These are phyloP conservation scores for Chirona hameri DNA, from an alignment of 2,888 invertebrate genomes.

Conservation along the genomic window DNA sequence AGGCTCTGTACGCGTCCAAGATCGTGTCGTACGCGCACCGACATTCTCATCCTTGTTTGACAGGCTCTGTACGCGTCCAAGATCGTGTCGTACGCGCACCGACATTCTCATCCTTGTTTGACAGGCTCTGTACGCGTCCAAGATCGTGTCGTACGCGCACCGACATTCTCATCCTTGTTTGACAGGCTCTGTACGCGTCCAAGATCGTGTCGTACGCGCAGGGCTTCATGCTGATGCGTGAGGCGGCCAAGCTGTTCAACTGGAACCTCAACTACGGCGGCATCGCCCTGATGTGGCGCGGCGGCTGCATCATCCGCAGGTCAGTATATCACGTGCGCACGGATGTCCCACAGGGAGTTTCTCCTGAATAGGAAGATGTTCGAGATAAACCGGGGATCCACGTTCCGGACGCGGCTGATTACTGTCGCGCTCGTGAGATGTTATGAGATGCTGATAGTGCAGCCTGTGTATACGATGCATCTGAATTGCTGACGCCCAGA, in stretches of 20 bases:
- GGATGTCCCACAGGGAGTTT: no score
- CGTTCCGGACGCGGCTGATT: no score
- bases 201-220: slow-evolving; percentile 99
- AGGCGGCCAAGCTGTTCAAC: slow-evolving; percentile 82
- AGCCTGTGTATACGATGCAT: no score
- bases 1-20: slow-evolving; percentile 95
- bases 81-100: slow-evolving; percentile 98
- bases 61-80: slow-evolving; percentile 95
- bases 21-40: slow-evolving; percentile 99
- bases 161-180: slow-evolving; percentile 28
- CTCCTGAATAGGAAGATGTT: no score
- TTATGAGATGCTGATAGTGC: no score
- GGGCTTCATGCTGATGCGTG: slow-evolving; percentile 91
- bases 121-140: slow-evolving; percentile 91
- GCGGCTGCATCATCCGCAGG: slow-evolving; percentile 91
- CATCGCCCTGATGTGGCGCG: slow-evolving; percentile 99
- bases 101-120: slow-evolving; percentile 31
- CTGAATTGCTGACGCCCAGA: no score
- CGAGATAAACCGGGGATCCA: no score
- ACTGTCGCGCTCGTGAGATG: no score
- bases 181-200: slow-evolving; percentile 86
- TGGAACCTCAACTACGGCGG: slow-evolving; percentile 98
- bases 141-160: slow-evolving; percentile 98
- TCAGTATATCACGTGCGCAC: no score
- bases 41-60: slow-evolving; percentile 30